Evolutionary conservation across 2,888 invertebrate genomes (phyloP), one percentile per base, ranked within the genome.

Genomic region (Hirtodrosophila cameraria): DNA sequence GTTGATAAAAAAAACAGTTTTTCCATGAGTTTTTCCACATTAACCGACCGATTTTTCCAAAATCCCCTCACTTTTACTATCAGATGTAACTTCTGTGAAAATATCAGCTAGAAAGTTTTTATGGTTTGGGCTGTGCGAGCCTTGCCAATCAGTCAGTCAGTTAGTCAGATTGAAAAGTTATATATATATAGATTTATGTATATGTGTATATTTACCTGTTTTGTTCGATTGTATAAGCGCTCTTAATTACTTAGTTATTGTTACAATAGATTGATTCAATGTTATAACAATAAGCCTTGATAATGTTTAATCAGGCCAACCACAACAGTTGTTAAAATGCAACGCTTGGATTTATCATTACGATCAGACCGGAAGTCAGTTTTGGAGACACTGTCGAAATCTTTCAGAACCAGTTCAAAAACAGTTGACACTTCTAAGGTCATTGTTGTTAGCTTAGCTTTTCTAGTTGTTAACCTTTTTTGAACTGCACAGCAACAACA

Each of bases 181-280:
- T 25, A 15, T 18, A 13, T 13, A 13, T 12, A 18, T 53, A 27
- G 42, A 8, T 43, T 16, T 45, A 28, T 48, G 33, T 39, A 11
- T 31, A 6, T 20, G 12, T 16, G 7, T 12, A 8, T 28, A 39
- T 58, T 49, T 46, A 55, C 31, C 54, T 46, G 35, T 58, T 49
- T 64, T 30, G 35, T 31, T 35, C 23, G 25, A 67, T 82, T 79
- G 61, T 82, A 64, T 65, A 82, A 78, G 60, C 58, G 61, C 36
- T 70, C 53, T 63, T 63, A 78, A 79, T 75, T 61, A 71, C 53
- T 49, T 16, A 67, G 61, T 38, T 39, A 49, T 42, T 33, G 38
- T n/a, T n/a, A n/a, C n/a, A n/a, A n/a, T 65, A 60, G 55, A n/a
- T 31, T 30, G 49, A 45, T 62, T 69, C 69, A 75, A 71, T 69